These are phyloP conservation scores for Vireo griseus DNA, from an alignment of 2,797 vertebrate genomes.

Conservation along the genomic window DNA sequence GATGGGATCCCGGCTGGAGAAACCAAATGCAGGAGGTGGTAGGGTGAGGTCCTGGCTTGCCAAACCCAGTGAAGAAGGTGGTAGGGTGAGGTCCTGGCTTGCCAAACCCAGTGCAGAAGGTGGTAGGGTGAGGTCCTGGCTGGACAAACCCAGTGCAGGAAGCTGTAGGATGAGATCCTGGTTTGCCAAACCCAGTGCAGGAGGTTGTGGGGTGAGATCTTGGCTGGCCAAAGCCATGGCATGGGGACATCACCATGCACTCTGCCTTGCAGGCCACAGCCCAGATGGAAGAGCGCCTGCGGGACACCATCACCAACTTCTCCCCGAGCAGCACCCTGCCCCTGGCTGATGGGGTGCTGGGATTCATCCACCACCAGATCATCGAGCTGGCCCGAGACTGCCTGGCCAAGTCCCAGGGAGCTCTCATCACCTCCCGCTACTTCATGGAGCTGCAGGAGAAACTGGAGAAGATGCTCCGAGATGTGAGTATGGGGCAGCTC, in stretches of 20 bases:
- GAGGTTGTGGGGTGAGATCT: neutral
- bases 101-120: neutral
- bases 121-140: fast-evolving
- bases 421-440: constrained; percentile 93
- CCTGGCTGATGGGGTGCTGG: constrained; percentile 90
- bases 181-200: fast-evolving
- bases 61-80: fast-evolving
- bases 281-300: constrained; percentile 95
- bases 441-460: constrained; percentile 97
- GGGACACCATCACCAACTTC: constrained; percentile 85
- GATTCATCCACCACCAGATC: constrained; percentile 98
- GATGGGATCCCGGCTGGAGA: neutral
- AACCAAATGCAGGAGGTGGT: no score
- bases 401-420: constrained; percentile 91
- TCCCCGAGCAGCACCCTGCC: constrained; percentile 85
- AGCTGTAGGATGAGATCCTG: neutral
- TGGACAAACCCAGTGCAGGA: fast-evolving
- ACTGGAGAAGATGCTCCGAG: constrained; percentile 91
- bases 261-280: constrained; percentile 84
- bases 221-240: neutral
- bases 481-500: constrained; percentile 71
- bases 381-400: constrained; percentile 93
- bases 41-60: fast-evolving
- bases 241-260: fast-evolving
- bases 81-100: fast-evolving